Conservation (phyloP, 2,797 vertebrate genomes). For the Artibeus jamaicensis region DNA sequence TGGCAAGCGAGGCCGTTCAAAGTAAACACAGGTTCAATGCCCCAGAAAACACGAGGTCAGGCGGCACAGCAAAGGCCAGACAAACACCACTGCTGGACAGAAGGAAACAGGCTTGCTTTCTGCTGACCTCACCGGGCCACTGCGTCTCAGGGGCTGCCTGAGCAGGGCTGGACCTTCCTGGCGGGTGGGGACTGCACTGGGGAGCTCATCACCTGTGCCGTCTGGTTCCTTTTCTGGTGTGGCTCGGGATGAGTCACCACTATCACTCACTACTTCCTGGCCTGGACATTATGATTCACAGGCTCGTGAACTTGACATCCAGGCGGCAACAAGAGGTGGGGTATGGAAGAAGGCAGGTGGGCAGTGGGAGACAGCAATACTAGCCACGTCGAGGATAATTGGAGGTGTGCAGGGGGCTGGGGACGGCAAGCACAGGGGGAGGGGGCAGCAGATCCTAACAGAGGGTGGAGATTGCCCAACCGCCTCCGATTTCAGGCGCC, state of each 20-base stretch:
- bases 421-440: background rate
- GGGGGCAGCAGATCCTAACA: background rate
- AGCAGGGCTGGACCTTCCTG: background rate
- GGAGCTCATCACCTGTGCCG: constrained; percentile 37
- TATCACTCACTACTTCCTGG: constrained; percentile 41
- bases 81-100: constrained; percentile 43
- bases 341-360: background rate
- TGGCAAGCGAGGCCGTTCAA: constrained; percentile 28
- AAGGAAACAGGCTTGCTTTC: constrained; percentile 49
- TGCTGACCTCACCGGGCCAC: constrained; percentile 31
- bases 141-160: background rate
- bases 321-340: background rate
- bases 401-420: background rate
- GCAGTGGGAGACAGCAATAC: background rate
- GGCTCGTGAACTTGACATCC: background rate
- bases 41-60: constrained; percentile 65
- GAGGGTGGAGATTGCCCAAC: background rate
- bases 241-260: constrained; percentile 48
- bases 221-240: constrained; percentile 30
- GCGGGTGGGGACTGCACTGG: background rate
- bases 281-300: constrained; percentile 43
- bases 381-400: background rate
- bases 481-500: background rate
- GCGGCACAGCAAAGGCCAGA: constrained; percentile 16
- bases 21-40: constrained; percentile 64